Conservation (phyloP, 2,797 vertebrate species). For the Argentina silus region DNA sequence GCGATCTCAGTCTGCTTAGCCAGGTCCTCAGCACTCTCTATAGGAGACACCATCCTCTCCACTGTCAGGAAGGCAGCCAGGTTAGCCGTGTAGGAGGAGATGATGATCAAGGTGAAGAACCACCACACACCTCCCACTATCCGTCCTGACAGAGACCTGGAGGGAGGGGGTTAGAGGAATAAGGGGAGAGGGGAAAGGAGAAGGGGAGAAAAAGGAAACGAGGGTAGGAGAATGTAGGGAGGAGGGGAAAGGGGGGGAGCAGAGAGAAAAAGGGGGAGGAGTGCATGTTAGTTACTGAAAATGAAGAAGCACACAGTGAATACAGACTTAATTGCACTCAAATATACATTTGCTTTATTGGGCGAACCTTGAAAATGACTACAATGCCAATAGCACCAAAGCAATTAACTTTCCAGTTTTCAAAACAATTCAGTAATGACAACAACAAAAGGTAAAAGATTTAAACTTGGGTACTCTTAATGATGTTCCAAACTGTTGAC, state of each 20-base stretch:
- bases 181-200: no score
- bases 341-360: no score
- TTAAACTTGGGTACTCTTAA: no score
- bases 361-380: no score
- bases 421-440: no score
- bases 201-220: not conserved
- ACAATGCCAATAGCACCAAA: no score
- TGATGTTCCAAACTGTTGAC: no score
- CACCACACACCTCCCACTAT: conserved; percentile 99
- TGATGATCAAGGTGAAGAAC: conserved; percentile 99
- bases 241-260: not conserved
- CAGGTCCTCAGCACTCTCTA: conserved; percentile 90
- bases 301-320: no score
- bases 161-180: conserved; percentile 33
- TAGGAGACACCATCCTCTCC: conserved; percentile 96
- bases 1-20: conserved; percentile 99
- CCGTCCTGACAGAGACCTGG: conserved; percentile 96
- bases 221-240: not conserved
- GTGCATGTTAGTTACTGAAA: not conserved
- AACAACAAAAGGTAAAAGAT: no score
- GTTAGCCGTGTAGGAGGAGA: conserved; percentile 98
- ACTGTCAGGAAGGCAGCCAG: conserved; percentile 98
- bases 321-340: no score
- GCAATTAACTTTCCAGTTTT: no score
- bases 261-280: not conserved